A percentile compares a stretch with the other conserved stretches of the same genome.
These are phyloP conservation scores for Gobio gobio DNA, from an alignment of 2,113 vertebrate species.

Conservation along the genomic window DNA sequence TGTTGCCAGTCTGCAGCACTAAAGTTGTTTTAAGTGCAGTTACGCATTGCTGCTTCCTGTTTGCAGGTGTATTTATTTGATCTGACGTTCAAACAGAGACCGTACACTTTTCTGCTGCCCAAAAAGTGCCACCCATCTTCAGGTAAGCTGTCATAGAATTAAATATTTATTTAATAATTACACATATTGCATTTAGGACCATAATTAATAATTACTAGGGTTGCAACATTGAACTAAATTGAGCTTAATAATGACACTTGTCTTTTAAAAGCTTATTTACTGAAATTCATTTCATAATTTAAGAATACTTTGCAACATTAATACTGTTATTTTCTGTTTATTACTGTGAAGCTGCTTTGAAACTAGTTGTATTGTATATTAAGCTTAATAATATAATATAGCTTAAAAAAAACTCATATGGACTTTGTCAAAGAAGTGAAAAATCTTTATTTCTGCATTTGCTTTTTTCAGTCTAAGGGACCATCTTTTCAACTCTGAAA, in stretches of 20 bases:
- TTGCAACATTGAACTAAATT: background rate
- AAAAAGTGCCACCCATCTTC: slow-evolving; percentile 88
- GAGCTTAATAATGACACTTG: background rate
- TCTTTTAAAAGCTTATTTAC: background rate
- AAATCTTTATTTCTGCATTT: no score
- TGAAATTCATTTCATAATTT: background rate
- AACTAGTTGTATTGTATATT: background rate
- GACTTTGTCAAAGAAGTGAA: no score
- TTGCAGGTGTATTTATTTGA: slow-evolving; percentile 96
- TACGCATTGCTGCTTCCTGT: background rate
- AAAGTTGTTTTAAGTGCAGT: background rate
- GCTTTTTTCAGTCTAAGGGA: no score
- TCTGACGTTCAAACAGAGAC: slow-evolving; percentile 92
- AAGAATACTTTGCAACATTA: background rate
- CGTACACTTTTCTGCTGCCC: slow-evolving; percentile 92
- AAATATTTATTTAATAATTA: background rate
- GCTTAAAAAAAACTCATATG: no score
- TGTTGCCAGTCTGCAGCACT: background rate
- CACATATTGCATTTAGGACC: background rate
- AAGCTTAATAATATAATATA: background rate
- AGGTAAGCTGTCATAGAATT: slow-evolving; percentile 70
- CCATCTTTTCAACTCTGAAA: no score
- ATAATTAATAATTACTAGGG: background rate
- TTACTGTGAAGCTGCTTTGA: background rate
- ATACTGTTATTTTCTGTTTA: background rate